Conservation (phyloP, 2,888 invertebrate genomes). For the Synergus gifuensis region DNA sequence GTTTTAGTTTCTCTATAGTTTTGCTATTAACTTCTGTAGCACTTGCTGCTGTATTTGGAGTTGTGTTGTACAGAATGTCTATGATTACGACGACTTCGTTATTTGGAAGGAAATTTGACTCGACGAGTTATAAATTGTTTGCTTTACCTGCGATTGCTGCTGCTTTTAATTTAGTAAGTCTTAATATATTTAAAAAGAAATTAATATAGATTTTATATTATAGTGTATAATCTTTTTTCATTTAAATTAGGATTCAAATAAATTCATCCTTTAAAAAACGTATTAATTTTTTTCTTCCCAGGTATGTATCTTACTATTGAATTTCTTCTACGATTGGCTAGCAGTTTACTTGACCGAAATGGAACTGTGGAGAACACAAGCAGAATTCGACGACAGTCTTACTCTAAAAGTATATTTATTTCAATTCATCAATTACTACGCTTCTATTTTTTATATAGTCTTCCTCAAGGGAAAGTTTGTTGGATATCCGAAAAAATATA, state of each 20-base stretch:
- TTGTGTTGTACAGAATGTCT: constrained; percentile 88
- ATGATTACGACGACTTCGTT: constrained; percentile 81
- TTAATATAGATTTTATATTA: too few species aligned
- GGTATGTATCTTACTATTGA: constrained; percentile 86
- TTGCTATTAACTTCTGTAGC: constrained; percentile 84
- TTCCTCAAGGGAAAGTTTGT: constrained; percentile 89
- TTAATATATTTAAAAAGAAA: too few species aligned
- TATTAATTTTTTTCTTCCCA: constrained; percentile 44
- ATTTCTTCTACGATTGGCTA: constrained; percentile 83
- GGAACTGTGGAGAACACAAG: constrained; percentile 88
- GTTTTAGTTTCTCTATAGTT: constrained; percentile 85
- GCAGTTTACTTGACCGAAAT: constrained; percentile 86
- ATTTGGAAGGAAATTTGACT: constrained; percentile 77
- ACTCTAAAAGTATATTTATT: constrained; percentile 92
- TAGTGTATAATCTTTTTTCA: too few species aligned
- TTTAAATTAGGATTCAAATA: constrained; percentile 27
- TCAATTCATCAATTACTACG: constrained; percentile 94
- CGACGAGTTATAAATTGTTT: constrained; percentile 82
- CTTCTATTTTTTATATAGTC: constrained; percentile 92
- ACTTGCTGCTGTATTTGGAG: constrained; percentile 86
- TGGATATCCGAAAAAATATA: constrained; percentile 88
- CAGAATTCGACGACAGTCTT: constrained; percentile 91
- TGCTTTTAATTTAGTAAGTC: constrained; percentile 84
- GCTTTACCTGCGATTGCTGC: constrained; percentile 88
- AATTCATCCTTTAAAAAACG: not conserved